Evolutionary conservation across 2,888 invertebrate species (phyloP).

Genomic region (Noctua fimbriata): DNA sequence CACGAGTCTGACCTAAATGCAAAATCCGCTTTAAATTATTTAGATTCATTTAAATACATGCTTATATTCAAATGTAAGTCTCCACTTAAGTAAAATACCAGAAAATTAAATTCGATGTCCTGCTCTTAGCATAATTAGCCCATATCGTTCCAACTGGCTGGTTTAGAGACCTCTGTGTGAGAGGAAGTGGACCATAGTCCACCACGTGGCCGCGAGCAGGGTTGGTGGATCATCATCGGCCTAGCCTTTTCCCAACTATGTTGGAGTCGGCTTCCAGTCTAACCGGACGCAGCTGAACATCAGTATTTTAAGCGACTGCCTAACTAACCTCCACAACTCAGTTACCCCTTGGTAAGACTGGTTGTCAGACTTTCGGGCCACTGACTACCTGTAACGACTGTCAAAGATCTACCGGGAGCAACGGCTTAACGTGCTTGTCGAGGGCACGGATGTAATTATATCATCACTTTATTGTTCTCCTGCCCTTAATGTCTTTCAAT

Average conservation of each 20-base stretch:
- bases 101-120: background rate
- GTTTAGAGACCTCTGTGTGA: background rate
- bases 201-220: background rate
- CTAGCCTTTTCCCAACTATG: too few species aligned
- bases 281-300: too few species aligned
- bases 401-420: too few species aligned
- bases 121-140: background rate
- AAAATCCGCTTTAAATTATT: slow-evolving; percentile 4
- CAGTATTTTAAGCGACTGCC: too few species aligned
- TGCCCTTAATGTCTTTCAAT: background rate
- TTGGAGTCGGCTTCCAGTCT: too few species aligned
- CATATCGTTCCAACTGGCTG: background rate
- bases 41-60: background rate
- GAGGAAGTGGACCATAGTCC: background rate
- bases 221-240: background rate
- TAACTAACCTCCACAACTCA: too few species aligned
- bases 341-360: too few species aligned
- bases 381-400: too few species aligned
- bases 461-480: background rate
- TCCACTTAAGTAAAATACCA: background rate
- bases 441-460: too few species aligned
- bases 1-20: background rate
- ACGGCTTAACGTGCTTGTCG: too few species aligned
- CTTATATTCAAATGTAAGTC: slow-evolving; percentile 4
- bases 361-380: too few species aligned